Conservation (phyloP, 2,888 invertebrate genomes). For the Linnaemya tessellans region DNA sequence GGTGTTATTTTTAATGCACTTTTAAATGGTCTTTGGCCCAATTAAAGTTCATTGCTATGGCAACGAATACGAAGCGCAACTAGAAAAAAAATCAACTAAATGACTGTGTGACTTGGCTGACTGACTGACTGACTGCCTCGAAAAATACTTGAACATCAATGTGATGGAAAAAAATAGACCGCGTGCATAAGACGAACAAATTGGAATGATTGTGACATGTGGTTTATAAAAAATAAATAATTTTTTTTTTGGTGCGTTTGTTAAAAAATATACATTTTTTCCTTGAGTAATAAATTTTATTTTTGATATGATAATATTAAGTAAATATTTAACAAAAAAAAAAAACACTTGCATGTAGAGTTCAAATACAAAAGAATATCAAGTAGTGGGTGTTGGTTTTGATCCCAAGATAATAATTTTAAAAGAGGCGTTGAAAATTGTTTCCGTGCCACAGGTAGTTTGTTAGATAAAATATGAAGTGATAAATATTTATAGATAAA, state of each 20-base stretch:
- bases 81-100: slow-evolving; percentile 38
- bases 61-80: slow-evolving; percentile 64
- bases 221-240: slow-evolving; percentile 44
- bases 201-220: slow-evolving; percentile 61
- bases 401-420: too few relatives aligned
- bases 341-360: not conserved
- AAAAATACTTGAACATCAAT: slow-evolving; percentile 42
- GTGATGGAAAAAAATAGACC: slow-evolving; percentile 9
- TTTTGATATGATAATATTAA: slow-evolving; percentile 9
- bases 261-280: not conserved
- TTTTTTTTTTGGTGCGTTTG: not conserved
- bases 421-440: not conserved
- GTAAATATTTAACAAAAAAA: slow-evolving; percentile 15
- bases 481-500: too few relatives aligned
- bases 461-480: too few relatives aligned
- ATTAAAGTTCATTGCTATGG: slow-evolving; percentile 79
- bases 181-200: slow-evolving; percentile 21
- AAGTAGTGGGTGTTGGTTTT: too few relatives aligned
- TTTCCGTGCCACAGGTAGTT: not conserved
- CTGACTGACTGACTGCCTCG: slow-evolving; percentile 12
- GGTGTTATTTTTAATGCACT: slow-evolving; percentile 72
- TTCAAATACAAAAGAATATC: not conserved
- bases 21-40: slow-evolving; percentile 77
- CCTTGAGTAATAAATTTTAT: not conserved
- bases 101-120: slow-evolving; percentile 11